Evolutionary conservation across 2,797 vertebrate species (phyloP).

Genomic region (Tapirus indicus): DNA sequence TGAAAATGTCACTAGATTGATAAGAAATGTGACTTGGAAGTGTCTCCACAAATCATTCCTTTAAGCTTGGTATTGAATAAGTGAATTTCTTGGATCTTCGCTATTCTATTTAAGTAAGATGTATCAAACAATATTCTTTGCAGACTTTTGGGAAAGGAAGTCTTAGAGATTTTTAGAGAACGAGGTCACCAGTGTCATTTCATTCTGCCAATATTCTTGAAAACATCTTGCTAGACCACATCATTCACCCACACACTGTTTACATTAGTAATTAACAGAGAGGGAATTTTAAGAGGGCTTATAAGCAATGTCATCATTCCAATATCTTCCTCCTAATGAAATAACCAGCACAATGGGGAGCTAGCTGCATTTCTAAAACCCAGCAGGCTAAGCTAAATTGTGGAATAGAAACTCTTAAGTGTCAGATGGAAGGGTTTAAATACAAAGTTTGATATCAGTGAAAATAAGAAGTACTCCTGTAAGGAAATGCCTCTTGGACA

Average conservation of each 20-base stretch:
- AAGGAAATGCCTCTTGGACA: not conserved
- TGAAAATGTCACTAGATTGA: not conserved
- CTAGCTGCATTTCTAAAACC: not conserved
- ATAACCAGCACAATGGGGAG: not conserved
- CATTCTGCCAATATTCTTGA: not conserved
- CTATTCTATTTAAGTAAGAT: not conserved
- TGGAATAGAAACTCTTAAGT: not conserved
- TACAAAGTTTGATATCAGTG: slow-evolving; percentile 25
- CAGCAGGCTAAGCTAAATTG: not conserved
- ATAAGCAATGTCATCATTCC: not conserved
- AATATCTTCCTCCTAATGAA: not conserved
- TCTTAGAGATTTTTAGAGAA: not conserved
- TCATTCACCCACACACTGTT: not conserved
- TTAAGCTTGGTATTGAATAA: not conserved
- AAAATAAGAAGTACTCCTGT: not conserved
- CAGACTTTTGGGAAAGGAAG: not conserved
- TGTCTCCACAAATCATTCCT: not conserved
- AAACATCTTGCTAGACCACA: not conserved
- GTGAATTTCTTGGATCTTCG: not conserved
- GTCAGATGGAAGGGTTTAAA: not conserved
- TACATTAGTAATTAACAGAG: slow-evolving; percentile 35
- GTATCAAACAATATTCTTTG: not conserved
- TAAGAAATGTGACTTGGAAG: not conserved
- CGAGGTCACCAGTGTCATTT: not conserved
- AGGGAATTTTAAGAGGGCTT: not conserved